Base-by-base conservation (phyloP, 64 coral and sea anemone species). In the Montipora sp. region DNA sequence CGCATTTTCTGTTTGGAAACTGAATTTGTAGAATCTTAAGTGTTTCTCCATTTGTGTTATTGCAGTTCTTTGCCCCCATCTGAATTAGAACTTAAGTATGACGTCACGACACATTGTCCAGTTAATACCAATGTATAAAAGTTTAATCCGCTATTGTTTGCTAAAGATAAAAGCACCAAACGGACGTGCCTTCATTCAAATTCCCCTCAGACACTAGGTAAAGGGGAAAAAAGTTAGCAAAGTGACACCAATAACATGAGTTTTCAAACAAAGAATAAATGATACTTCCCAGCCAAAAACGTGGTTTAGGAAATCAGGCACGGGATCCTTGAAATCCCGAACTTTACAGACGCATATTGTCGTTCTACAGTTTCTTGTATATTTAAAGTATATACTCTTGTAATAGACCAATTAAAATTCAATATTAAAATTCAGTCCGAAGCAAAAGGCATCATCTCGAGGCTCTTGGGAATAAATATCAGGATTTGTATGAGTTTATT, bases 51-150 rank as follows among this genome's bases (percentile, higher is more conserved):
- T 22, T 48, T 6, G 65, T 11, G 8, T 50, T 68, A 85, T 85
- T 85, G 50, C 50, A 27, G 16, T 70, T 85, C 49, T 51, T 50
- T 61, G 2, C 45, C 63, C 16, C 15, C 10, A 19, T n/a, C 44
- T 27, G 46, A 24, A 63, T 44, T 45, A 7, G 15, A 3, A 1
- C 63, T 50, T 48, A 8, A 6, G 82, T 47, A 15, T 85, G 44
- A 71, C 82, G 82, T 85, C 82, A 85, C 0, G 12, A 19, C 8
- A 11, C 16, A 71, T 85, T 85, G 82, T 71, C 2, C 3, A 3
- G 45, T 72, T 85, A 85, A 85, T 85, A 59, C 82, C 47, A 6
- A 49, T 70, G 82, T 22, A 85, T 85, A 59, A 23, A 51, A 85
- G 65, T 71, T 71, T 71, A 85, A 68, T 49, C 61, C 45, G 6